phyloP scores from a whole-genome alignment of 2,888 invertebrate genomes.

The Caenorhabditis macrosperma region DNA sequence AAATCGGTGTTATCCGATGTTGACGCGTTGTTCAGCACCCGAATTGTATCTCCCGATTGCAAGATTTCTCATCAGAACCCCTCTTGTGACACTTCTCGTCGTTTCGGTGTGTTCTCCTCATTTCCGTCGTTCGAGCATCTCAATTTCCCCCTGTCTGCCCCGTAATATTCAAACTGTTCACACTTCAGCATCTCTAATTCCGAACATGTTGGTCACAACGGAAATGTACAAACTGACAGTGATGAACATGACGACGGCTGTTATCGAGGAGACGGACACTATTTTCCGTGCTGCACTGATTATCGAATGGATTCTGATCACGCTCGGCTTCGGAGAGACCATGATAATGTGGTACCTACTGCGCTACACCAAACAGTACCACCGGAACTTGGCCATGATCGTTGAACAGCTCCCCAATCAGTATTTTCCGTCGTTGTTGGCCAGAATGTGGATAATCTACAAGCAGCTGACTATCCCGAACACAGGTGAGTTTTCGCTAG shows the following conservation, averaged over 20 bases:
- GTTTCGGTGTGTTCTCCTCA: no score
- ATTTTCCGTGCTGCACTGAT: slow-evolving; percentile 37
- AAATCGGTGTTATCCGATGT: no score
- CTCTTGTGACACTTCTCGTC: no score
- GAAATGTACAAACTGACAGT: slow-evolving; percentile 50
- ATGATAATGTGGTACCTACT: slow-evolving; percentile 49
- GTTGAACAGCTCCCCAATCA: slow-evolving; percentile 52
- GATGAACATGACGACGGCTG: slow-evolving; percentile 53
- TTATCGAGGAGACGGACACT: slow-evolving; percentile 39
- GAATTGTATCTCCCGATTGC: no score
- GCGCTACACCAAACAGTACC: slow-evolving; percentile 45
- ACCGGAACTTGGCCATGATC: slow-evolving; percentile 51
- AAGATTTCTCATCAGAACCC: no score
- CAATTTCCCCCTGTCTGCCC: no score
- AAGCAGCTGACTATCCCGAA: slow-evolving; percentile 39
- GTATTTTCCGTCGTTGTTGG: slow-evolving; percentile 50
- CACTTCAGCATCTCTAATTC: background rate
- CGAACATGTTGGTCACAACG: background rate
- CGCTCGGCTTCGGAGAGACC: slow-evolving; percentile 37
- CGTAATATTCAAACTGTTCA: no score
- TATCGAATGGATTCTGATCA: slow-evolving; percentile 38
- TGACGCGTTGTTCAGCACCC: no score
- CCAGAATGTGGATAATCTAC: slow-evolving; percentile 56
- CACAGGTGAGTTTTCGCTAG: slow-evolving; percentile 25
- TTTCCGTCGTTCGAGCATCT: no score